These are phyloP conservation scores for Sminthurides bifidus DNA, from an alignment of 1,140 invertebrate species.

Conservation along the genomic window DNA sequence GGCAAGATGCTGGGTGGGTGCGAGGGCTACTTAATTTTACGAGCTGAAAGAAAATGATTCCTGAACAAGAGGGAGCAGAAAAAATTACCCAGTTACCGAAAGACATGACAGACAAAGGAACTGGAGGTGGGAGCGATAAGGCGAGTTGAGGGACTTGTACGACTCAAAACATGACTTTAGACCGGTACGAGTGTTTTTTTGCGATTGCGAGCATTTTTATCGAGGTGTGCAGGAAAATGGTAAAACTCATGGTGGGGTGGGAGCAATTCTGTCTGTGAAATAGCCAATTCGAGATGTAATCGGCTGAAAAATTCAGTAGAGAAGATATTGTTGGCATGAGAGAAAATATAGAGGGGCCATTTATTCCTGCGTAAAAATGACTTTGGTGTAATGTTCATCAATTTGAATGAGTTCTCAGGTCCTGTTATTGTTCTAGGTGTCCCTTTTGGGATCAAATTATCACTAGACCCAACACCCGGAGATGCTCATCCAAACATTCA, in stretches of 20 bases:
- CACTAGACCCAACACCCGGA: conserved; percentile 13
- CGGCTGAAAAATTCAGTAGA: conserved; percentile 22
- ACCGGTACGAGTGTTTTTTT: too few species aligned
- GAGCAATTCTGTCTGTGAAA: conserved; percentile 22
- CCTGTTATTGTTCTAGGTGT: conserved; percentile 23
- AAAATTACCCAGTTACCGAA: too few species aligned
- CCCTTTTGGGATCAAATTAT: conserved; percentile 24
- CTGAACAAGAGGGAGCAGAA: too few species aligned
- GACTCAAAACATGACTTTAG: too few species aligned
- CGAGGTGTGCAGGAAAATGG: conserved; percentile 11
- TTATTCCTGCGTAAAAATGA: conserved; percentile 24
- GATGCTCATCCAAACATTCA: conserved; percentile 2
- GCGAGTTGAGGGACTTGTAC: too few species aligned
- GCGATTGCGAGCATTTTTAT: conserved; percentile 10
- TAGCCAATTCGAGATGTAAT: conserved; percentile 28
- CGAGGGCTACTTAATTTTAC: too few species aligned
- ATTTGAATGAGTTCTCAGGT: conserved; percentile 22
- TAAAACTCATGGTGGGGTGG: conserved; percentile 12
- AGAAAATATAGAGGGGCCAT: conserved; percentile 19
- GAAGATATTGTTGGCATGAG: conserved; percentile 17
- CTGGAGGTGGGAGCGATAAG: too few species aligned
- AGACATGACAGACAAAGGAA: too few species aligned
- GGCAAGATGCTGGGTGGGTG: too few species aligned
- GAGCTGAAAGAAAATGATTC: too few species aligned
- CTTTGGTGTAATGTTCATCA: conserved; percentile 27